These are phyloP conservation scores for Caenorhabditis latens DNA, from an alignment of 1,140 invertebrate species.

Conservation along the genomic window DNA sequence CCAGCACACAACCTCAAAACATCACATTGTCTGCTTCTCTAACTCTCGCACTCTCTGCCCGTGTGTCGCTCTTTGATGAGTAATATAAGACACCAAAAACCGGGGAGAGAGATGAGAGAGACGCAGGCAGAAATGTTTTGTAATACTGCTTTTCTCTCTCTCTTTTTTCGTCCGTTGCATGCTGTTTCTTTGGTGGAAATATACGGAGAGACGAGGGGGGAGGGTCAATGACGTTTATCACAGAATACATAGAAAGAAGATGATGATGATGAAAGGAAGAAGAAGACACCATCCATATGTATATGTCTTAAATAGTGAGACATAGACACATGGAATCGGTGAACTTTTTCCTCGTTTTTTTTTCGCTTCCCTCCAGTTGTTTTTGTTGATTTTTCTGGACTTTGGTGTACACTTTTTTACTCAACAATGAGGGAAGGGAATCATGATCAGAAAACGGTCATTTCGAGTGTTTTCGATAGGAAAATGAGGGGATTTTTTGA, in stretches of 20 bases:
- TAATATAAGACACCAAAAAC: conserved; percentile 43
- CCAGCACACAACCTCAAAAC: too few species aligned
- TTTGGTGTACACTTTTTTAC: too few species aligned
- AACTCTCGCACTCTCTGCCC: background rate
- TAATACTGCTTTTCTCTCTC: conserved; percentile 15
- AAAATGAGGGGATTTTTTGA: too few species aligned
- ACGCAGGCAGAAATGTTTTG: conserved; percentile 8
- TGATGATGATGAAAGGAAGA: background rate
- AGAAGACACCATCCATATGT: background rate
- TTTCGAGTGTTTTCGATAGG: too few species aligned
- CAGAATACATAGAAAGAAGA: background rate
- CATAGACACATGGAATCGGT: too few species aligned
- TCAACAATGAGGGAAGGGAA: too few species aligned
- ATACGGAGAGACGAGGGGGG: background rate
- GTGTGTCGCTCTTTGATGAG: conserved; percentile 34
- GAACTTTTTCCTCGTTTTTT: background rate
- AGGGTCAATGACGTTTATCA: conserved; percentile 10
- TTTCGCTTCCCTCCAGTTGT: background rate
- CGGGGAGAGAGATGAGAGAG: background rate
- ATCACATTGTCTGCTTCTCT: background rate
- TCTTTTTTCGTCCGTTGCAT: background rate
- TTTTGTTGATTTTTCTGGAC: too few species aligned
- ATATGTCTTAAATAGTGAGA: too few species aligned
- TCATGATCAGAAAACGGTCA: too few species aligned
- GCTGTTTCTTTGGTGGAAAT: background rate